Percentiles rank a stretch among this genome's conserved stretches.
Evolutionary conservation across 2,888 invertebrate genomes (phyloP).

Genomic region (Zhengitettix transpicula): DNA sequence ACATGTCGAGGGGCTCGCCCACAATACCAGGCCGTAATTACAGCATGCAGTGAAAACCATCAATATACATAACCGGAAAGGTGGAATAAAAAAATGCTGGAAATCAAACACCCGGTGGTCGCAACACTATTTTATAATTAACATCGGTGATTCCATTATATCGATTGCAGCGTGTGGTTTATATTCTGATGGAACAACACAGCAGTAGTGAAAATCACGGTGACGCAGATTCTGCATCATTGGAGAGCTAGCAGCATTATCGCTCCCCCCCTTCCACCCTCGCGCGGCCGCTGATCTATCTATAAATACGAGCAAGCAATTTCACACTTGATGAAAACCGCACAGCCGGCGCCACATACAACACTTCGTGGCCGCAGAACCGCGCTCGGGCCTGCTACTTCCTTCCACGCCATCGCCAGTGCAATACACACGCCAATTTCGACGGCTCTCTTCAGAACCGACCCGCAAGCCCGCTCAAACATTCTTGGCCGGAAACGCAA

Average conservation of each 20-base stretch:
- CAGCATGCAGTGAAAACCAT: constrained; percentile 8
- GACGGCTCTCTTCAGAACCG: too few species aligned
- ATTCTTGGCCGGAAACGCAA: too few species aligned
- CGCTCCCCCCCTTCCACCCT: constrained; percentile 3
- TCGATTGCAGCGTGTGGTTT: constrained; percentile 10
- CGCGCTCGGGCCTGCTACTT: not conserved
- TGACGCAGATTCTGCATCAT: constrained; percentile 12
- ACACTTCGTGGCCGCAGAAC: not conserved
- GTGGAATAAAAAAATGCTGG: constrained; percentile 11
- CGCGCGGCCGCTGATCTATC: constrained; percentile 7
- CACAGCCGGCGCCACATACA: constrained; percentile 5
- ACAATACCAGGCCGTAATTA: constrained; percentile 10
- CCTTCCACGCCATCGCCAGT: too few species aligned
- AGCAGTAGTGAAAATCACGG: constrained; percentile 9
- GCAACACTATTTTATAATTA: constrained; percentile 13
- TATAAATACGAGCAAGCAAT: constrained; percentile 14
- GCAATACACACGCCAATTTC: too few species aligned
- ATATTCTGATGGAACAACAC: constrained; percentile 10
- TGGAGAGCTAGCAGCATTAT: constrained; percentile 10
- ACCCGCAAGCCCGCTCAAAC: too few species aligned
- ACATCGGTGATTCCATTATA: constrained; percentile 13
- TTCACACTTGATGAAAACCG: constrained; percentile 14
- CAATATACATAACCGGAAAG: constrained; percentile 7
- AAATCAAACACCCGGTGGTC: constrained; percentile 12
- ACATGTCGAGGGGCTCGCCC: constrained; percentile 3